phyloP scores from a whole-genome alignment of 2,797 vertebrate species.

The Rhyacichthys aspro region DNA sequence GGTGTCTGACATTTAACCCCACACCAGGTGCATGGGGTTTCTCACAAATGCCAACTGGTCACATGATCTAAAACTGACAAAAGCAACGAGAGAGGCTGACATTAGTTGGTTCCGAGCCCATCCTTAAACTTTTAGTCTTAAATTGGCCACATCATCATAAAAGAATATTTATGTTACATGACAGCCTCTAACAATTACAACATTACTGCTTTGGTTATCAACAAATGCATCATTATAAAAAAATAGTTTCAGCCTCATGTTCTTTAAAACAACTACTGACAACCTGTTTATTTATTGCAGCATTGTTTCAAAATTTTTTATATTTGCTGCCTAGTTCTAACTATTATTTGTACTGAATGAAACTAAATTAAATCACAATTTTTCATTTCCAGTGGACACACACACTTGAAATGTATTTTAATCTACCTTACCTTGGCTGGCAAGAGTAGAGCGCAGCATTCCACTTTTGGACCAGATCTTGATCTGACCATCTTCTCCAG shows the following conservation, averaged over 20 bases:
- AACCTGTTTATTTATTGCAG: no score
- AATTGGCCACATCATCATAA: conserved; percentile 62
- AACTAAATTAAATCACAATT: no score
- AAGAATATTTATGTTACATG: no score
- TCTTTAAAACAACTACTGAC: no score
- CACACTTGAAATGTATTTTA: no score
- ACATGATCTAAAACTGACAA: conserved; percentile 82
- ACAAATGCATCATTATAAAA: no score
- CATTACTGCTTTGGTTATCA: no score
- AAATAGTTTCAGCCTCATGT: no score
- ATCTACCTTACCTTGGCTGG: conserved; percentile 87
- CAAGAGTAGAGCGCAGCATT: conserved; percentile 94
- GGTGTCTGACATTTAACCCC: conserved; percentile 87
- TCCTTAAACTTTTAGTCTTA: conserved; percentile 32
- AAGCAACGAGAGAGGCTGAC: conserved; percentile 71
- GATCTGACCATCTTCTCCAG: conserved; percentile 96
- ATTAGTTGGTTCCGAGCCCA: conserved; percentile 48
- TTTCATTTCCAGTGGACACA: neutral
- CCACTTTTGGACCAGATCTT: conserved; percentile 99
- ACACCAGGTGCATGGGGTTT: conserved; percentile 92
- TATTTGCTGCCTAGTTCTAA: no score
- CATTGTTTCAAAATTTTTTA: no score
- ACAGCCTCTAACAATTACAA: no score
- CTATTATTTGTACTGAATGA: no score
- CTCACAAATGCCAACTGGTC: conserved; percentile 87